Evolutionary conservation across 2,888 invertebrate species (phyloP).

Genomic region (Nephrotoma flavescens): DNA sequence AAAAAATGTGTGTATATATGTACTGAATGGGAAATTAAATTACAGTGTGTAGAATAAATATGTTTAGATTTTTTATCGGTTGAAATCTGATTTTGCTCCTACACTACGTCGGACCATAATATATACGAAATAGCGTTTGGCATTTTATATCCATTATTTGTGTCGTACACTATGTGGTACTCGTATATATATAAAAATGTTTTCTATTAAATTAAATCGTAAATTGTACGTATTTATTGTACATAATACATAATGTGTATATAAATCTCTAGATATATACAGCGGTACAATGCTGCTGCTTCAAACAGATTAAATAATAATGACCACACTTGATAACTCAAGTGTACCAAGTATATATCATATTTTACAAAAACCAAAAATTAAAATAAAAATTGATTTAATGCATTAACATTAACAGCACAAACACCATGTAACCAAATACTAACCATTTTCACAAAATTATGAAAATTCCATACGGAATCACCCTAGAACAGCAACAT

Average conservation of each 20-base stretch:
- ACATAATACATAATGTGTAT: neutral
- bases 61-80: neutral
- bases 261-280: neutral
- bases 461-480: neutral
- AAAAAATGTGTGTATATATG: neutral
- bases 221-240: neutral
- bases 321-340: neutral
- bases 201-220: neutral
- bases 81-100: neutral
- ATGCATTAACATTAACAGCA: neutral
- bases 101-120: neutral
- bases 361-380: neutral
- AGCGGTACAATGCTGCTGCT: neutral
- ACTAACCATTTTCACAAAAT: neutral
- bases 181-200: neutral
- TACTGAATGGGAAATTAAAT: neutral
- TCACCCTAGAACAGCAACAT: neutral
- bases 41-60: neutral
- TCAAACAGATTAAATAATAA: neutral
- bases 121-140: neutral
- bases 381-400: neutral
- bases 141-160: neutral
- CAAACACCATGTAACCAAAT: neutral
- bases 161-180: neutral
- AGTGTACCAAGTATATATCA: neutral